Conservation (phyloP, 2,888 invertebrate genomes). For the Therioaphis trifolii region DNA sequence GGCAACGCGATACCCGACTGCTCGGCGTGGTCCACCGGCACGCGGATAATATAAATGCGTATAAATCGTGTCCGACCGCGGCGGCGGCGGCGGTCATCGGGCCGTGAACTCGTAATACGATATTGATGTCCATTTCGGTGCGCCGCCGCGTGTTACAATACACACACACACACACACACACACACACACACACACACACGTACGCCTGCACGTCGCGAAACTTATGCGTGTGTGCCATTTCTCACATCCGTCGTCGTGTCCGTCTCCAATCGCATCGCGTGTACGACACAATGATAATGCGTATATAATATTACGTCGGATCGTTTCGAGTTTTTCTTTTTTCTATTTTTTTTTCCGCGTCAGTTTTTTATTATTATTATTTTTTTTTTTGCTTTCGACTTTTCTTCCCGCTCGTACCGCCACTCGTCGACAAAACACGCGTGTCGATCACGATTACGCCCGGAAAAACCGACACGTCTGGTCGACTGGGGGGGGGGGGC, state of each 20-base stretch:
- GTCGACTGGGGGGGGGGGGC: no score
- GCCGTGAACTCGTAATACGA: conserved; percentile 58
- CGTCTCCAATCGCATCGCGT: no score
- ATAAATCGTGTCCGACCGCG: conserved; percentile 39
- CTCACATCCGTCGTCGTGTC: background rate
- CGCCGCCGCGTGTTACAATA: background rate
- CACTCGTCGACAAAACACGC: no score
- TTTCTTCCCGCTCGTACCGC: background rate
- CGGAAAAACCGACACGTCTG: no score
- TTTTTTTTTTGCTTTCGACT: conserved; percentile 10
- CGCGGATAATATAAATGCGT: background rate
- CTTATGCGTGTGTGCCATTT: no score
- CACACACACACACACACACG: background rate
- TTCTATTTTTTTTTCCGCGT: no score
- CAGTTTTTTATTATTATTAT: no score
- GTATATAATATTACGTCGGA: no score
- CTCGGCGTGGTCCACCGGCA: background rate
- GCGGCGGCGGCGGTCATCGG: conserved; percentile 49
- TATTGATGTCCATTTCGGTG: conserved; percentile 19
- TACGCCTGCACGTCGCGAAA: background rate
- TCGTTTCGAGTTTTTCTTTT: no score
- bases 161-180: background rate
- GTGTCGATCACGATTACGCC: no score
- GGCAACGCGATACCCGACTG: conserved; percentile 37
- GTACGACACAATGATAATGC: no score